Evolutionary conservation across 2,888 invertebrate species (phyloP).

Genomic region (Drosophila neutralis): DNA sequence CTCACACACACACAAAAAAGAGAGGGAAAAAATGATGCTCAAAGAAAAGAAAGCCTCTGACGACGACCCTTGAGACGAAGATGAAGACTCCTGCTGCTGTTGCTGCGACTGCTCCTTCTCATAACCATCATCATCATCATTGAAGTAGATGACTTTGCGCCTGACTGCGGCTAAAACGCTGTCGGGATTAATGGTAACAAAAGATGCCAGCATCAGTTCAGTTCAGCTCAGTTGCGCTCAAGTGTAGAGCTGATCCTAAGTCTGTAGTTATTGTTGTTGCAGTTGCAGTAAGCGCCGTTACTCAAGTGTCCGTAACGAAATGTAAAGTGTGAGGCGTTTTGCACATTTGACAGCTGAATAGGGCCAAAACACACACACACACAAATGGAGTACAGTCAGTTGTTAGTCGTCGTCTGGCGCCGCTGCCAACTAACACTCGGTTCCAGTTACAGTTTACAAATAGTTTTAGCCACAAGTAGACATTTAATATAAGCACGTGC

Average conservation of each 20-base stretch:
- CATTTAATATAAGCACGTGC: constrained; percentile 46
- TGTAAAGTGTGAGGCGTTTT: constrained; percentile 53
- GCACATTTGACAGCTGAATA: constrained; percentile 66
- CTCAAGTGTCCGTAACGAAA: constrained; percentile 61
- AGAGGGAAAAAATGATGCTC: neutral
- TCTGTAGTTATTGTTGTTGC: constrained; percentile 12
- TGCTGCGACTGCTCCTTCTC: constrained; percentile 31
- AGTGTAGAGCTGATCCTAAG: constrained; percentile 55
- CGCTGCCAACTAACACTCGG: neutral
- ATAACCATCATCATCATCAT: constrained; percentile 21
- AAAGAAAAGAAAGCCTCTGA: constrained; percentile 34
- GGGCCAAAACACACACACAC: constrained; percentile 19
- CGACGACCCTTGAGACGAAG: constrained; percentile 33
- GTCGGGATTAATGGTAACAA: constrained; percentile 69
- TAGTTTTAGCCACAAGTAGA: neutral
- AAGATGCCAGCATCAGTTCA: constrained; percentile 43
- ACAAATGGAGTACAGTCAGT: constrained; percentile 9
- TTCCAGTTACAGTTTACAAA: constrained; percentile 14
- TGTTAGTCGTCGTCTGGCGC: neutral
- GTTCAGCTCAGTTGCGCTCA: constrained; percentile 34
- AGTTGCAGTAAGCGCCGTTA: constrained; percentile 42
- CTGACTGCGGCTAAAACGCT: constrained; percentile 59
- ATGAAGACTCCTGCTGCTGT: constrained; percentile 33
- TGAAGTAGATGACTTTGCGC: constrained; percentile 60
- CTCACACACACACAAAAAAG: constrained; percentile 33